phyloP scores from a whole-genome alignment of 2,888 invertebrate species.

The Hoplodrina blanda region DNA sequence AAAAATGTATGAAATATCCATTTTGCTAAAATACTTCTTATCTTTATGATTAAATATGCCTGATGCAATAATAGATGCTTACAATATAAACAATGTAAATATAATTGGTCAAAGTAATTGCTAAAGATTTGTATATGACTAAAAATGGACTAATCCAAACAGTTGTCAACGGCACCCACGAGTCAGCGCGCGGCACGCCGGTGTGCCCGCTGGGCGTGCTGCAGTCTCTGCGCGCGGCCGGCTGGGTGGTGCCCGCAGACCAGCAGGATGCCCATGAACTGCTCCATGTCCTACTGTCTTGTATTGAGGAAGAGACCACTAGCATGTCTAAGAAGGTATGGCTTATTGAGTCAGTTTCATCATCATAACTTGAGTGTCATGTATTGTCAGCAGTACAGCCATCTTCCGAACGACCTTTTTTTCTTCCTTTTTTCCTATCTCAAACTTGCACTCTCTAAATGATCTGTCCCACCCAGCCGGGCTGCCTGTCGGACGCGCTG shows the following conservation, averaged over 20 bases:
- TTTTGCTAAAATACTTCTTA: slow-evolving; percentile 13
- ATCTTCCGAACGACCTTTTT: too few species aligned
- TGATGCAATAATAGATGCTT: slow-evolving; percentile 19
- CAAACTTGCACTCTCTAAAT: background rate
- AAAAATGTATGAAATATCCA: background rate
- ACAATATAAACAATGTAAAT: background rate
- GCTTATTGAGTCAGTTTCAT: background rate
- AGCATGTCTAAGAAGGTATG: slow-evolving; percentile 91
- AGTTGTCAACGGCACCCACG: slow-evolving; percentile 94
- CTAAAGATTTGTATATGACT: background rate
- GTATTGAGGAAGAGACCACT: slow-evolving; percentile 96
- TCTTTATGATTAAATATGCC: background rate
- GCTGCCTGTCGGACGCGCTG: slow-evolving; percentile 94
- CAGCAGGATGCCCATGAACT: slow-evolving; percentile 99
- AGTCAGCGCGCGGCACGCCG: slow-evolving; percentile 91
- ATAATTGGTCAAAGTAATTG: background rate
- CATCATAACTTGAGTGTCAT: too few species aligned
- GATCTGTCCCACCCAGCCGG: slow-evolving; percentile 83
- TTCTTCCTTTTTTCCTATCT: background rate
- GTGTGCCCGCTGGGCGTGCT: slow-evolving; percentile 92
- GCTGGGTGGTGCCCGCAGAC: slow-evolving; percentile 97
- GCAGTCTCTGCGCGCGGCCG: slow-evolving; percentile 93
- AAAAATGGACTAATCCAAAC: slow-evolving; percentile 23
- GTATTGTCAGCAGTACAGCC: too few species aligned
- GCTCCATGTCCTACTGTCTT: slow-evolving; percentile 96